Evolutionary conservation across 2,888 invertebrate species (phyloP), one percentile per base, ranked within the genome.

Genomic region (Baccha elongata): DNA sequence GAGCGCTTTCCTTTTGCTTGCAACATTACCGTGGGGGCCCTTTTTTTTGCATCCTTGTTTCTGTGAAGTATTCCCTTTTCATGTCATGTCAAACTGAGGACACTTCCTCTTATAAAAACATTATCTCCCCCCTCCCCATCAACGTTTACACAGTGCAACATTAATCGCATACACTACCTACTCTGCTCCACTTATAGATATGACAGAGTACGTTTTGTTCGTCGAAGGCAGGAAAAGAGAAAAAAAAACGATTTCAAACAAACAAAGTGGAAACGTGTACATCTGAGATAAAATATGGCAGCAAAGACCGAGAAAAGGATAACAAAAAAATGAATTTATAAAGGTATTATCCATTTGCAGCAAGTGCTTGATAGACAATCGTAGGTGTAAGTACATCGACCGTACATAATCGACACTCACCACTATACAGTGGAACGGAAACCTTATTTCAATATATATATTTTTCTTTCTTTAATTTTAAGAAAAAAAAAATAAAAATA

Each of bases 191-290:
- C 81, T 83, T 76, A n/a, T 32, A 72, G 13, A 64, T n/a, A 53
- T 68, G 72, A 72, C 78, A 83, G 72, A 78, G 67, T 83, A 67
- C 37, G 62, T 72, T 83, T 72, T 72, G 78, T 62, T 72, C 42
- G 37, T 72, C 42, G 37, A 65, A 76, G 50, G 44, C 58, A 40
- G 58, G 37, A 48, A 68, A 35, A 17, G 50, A 42, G 17, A 35
- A 7, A 44, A 29, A 21, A 10, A 17, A 21, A 26, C 4, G 11
- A 48, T 15, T 19, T 32, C 35, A 46, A 50, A 60, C n/a, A 44
- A 48, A 37, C 8, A 11, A 46, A 64, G 64, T 53, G 55, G 62
- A 68, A 65, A 53, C 67, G 71, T 65, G 65, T 52, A 79, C 29
- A 58, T 58, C 42, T 46, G 68, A 42, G 58, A 62, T 65, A 52